phyloP scores from a whole-genome alignment of 2,888 invertebrate species.

The Oasisia sp. region DNA sequence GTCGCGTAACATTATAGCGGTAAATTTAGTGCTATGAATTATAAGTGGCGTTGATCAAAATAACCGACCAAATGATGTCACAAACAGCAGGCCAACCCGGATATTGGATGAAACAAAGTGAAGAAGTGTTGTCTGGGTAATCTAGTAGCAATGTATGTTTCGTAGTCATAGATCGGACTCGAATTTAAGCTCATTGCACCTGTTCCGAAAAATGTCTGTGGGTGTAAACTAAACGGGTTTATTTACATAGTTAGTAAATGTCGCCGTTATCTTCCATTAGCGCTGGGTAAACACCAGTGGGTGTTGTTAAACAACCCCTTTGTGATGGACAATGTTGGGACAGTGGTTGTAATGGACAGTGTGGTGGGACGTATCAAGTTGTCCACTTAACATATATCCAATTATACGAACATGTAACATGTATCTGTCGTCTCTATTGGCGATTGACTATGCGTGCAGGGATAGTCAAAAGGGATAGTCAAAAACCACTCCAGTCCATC shows the following conservation, averaged over 20 bases:
- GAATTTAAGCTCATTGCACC: neutral
- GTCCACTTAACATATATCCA: neutral
- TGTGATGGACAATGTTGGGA: neutral
- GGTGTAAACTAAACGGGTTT: neutral
- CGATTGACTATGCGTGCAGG: neutral
- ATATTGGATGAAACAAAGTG: neutral
- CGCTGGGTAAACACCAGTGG: neutral
- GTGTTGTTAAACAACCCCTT: neutral
- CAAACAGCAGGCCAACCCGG: neutral
- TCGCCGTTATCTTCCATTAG: neutral
- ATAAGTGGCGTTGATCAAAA: neutral
- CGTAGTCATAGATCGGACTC: neutral
- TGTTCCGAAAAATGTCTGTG: neutral
- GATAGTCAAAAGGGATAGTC: neutral
- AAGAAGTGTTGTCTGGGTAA: neutral
- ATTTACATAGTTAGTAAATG: neutral
- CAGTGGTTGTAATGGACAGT: neutral
- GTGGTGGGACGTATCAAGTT: neutral
- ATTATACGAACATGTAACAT: neutral
- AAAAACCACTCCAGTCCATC: neutral
- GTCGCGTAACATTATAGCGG: neutral
- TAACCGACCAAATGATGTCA: neutral
- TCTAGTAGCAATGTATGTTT: neutral
- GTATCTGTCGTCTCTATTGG: neutral
- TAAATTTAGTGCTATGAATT: neutral